Evolutionary conservation across 1,140 invertebrate genomes (phyloP).

Genomic region (Nomia melanderi): DNA sequence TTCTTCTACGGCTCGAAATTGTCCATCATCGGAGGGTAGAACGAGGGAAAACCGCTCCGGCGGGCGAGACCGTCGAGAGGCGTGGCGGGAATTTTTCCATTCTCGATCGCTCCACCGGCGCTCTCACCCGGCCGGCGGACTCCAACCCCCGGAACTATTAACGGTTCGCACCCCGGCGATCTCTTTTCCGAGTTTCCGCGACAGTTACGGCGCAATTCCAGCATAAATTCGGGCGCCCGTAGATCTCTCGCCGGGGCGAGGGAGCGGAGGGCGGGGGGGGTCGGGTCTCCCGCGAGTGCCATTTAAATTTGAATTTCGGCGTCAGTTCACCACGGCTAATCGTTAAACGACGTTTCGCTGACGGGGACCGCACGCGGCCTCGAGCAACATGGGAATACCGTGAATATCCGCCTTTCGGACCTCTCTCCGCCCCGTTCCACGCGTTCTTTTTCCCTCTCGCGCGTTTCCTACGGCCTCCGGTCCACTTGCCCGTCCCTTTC

Average conservation of each 20-base stretch:
- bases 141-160: neutral
- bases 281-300: conserved; percentile 52
- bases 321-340: conserved; percentile 58
- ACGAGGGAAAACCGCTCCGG: too few relatives aligned
- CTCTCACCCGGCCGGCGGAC: too few relatives aligned
- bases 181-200: conserved; percentile 1
- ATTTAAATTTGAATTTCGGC: conserved; percentile 66
- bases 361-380: neutral
- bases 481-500: neutral
- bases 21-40: too few relatives aligned
- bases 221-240: conserved; percentile 38
- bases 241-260: too few relatives aligned
- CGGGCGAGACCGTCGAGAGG: too few relatives aligned
- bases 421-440: neutral
- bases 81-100: too few relatives aligned
- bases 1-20: too few relatives aligned
- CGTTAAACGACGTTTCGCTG: conserved; percentile 65
- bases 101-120: too few relatives aligned
- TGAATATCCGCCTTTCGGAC: conserved; percentile 21
- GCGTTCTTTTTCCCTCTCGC: neutral
- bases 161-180: neutral
- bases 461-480: neutral
- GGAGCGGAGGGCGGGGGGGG: too few relatives aligned
- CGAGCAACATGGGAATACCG: conserved; percentile 33
- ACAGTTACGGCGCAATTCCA: conserved; percentile 28